Conservation (phyloP, 2,888 invertebrate species). For the Ctena decussata region DNA sequence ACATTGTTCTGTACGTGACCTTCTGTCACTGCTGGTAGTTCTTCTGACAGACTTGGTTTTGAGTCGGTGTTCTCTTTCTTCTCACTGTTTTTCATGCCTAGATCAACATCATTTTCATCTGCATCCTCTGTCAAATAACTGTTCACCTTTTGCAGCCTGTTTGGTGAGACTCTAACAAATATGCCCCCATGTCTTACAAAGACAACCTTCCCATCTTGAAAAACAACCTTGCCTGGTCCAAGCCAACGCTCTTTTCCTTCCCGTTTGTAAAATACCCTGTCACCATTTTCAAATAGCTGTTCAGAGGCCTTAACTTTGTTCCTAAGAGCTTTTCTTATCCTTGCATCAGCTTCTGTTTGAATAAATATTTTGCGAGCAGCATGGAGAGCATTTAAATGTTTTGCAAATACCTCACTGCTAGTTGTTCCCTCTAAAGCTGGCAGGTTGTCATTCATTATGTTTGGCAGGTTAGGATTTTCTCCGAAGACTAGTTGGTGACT, state of each 20-base stretch:
- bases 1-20: background rate
- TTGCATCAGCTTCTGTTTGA: conserved; percentile 46
- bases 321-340: conserved; percentile 42
- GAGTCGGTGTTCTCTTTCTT: background rate
- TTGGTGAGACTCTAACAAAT: conserved; percentile 69
- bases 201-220: conserved; percentile 70
- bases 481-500: conserved; percentile 50
- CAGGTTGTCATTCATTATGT: conserved; percentile 33
- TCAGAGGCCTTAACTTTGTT: conserved; percentile 60
- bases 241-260: conserved; percentile 22
- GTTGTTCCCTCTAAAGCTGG: conserved; percentile 50
- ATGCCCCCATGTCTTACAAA: conserved; percentile 68
- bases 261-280: conserved; percentile 62
- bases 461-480: conserved; percentile 47
- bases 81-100: background rate
- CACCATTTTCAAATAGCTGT: conserved; percentile 63
- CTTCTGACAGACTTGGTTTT: too few relatives aligned
- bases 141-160: conserved; percentile 49
- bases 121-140: background rate
- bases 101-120: too few relatives aligned
- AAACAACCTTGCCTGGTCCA: conserved; percentile 68
- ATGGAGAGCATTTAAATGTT: conserved; percentile 50
- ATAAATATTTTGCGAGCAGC: conserved; percentile 52
- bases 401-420: conserved; percentile 38
- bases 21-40: background rate